Evolutionary conservation across 2,113 vertebrate species (phyloP), one percentile per base, ranked within the genome.

Genomic region (Naja naja): DNA sequence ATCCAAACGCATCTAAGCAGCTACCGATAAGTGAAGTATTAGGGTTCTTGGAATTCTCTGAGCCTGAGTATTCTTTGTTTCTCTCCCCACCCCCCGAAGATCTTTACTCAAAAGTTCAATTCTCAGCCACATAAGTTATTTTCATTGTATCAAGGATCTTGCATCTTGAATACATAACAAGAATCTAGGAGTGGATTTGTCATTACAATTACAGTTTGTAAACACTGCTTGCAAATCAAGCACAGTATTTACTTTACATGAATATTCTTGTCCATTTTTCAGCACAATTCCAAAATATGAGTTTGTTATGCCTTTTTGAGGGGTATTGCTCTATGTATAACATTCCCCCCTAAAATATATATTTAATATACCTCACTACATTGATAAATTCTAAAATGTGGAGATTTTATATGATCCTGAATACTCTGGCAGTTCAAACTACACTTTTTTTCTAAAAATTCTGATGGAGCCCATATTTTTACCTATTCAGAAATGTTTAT

Each of bases 11-110:
- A 34, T 7, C 69, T 39, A 81, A 74, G 6, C n/a, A 74, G 69
- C 16, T 39, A 12, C 49, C 12, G 49, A 10, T 52, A 81, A 81
- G n/a, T 74, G n/a, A 74, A 81, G 11, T 1, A 20, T 81, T 81
- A 16, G 69, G n/a, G n/a, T 81, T 81, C 69, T 39, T 81, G 69
- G n/a, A 39, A 81, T 81, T 81, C 69, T 39, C 16, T 81, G 56
- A 58, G 2, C 18, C 56, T 58, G n/a, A 81, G 16, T 81, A 39
- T 81, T 81, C n/a, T 81, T 81, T 20, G 16, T 81, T 2, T 39
- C 1, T 0, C 5, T 2, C 12, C 30, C 0, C 4, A 5, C 5
- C 2, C 14, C 69, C 2, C 5, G 5, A 18, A 74, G 69, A 16
- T n/a, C n/a, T 74, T 74, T 20, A 81, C 16, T 39, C 34, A 81